A percentile compares a stretch with the other conserved stretches of the same genome.
Evolutionary conservation across 1,140 invertebrate genomes (phyloP).

Genomic region (Drosophila repleta): DNA sequence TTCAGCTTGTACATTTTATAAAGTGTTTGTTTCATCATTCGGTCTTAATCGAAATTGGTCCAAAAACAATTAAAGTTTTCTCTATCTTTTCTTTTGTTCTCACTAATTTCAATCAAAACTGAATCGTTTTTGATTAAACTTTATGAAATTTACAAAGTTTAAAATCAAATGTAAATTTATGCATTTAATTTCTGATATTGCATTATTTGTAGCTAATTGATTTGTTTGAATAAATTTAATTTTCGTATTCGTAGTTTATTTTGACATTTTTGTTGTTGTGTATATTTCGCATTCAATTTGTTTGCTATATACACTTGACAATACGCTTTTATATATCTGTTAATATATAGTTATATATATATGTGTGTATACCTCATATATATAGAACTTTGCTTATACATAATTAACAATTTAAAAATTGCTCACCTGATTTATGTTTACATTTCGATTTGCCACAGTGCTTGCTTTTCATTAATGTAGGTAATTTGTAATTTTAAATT

Average conservation of each 20-base stretch:
- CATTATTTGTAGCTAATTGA: conserved; percentile 12
- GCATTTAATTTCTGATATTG: conserved; percentile 6
- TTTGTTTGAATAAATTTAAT: conserved; percentile 15
- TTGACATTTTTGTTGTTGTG: conserved; percentile 60
- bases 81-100: neutral
- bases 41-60: conserved; percentile 8
- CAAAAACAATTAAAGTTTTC: neutral
- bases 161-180: conserved; percentile 7
- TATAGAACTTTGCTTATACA: conserved; percentile 72
- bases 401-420: conserved; percentile 81
- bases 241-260: conserved; percentile 65
- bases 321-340: conserved; percentile 52
- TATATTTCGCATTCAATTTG: conserved; percentile 54
- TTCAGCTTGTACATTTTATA: conserved; percentile 7
- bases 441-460: conserved; percentile 73
- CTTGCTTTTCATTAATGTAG: conserved; percentile 51
- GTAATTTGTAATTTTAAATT: conserved; percentile 16
- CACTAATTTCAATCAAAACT: neutral
- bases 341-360: conserved; percentile 45
- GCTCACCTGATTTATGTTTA: conserved; percentile 79
- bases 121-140: neutral
- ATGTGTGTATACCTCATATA: conserved; percentile 27
- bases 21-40: neutral
- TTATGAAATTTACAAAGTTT: neutral
- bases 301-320: conserved; percentile 60